These are phyloP conservation scores for Caenorhabditis imperialis DNA, from an alignment of 2,888 invertebrate species.

Conservation along the genomic window DNA sequence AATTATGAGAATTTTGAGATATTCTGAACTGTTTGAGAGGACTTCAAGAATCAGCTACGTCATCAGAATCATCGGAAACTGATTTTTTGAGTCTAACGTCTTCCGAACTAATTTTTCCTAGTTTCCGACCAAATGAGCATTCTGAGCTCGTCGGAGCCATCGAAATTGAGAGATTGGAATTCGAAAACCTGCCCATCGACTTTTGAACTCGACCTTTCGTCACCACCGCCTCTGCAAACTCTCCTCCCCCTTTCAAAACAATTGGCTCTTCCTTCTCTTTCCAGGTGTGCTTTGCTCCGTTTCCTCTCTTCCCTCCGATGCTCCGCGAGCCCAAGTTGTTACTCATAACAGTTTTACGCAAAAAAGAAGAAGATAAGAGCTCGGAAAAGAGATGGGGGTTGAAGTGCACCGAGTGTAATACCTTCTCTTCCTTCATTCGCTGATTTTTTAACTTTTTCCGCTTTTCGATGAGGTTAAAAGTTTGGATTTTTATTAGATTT, in stretches of 20 bases:
- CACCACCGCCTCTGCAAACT: slow-evolving; percentile 14
- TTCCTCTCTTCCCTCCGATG: no score
- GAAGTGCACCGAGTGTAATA: slow-evolving; percentile 27
- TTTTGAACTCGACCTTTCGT: slow-evolving; percentile 27
- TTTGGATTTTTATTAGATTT: no score
- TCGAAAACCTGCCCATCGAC: slow-evolving; percentile 28
- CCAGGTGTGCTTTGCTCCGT: slow-evolving; percentile 40
- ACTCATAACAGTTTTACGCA: slow-evolving; percentile 42
- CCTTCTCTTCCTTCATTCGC: slow-evolving; percentile 6
- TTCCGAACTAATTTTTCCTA: no score
- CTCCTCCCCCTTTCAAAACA: slow-evolving; percentile 15
- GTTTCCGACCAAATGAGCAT: slow-evolving; percentile 8
- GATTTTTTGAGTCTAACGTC: no score
- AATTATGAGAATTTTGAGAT: no score
- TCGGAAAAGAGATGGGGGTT: not conserved
- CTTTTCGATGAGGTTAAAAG: no score
- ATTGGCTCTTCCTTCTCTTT: slow-evolving; percentile 4
- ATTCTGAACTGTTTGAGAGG: no score
- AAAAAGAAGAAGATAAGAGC: slow-evolving; percentile 7
- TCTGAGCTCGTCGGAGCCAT: no score
- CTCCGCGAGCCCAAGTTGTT: no score
- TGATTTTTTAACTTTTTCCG: not conserved
- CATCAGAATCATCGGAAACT: no score
- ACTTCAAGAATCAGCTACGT: no score
- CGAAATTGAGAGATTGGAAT: no score